phyloP scores from a whole-genome alignment of 2,113 vertebrate species.

The Sterrhoptilus dennistouni region DNA sequence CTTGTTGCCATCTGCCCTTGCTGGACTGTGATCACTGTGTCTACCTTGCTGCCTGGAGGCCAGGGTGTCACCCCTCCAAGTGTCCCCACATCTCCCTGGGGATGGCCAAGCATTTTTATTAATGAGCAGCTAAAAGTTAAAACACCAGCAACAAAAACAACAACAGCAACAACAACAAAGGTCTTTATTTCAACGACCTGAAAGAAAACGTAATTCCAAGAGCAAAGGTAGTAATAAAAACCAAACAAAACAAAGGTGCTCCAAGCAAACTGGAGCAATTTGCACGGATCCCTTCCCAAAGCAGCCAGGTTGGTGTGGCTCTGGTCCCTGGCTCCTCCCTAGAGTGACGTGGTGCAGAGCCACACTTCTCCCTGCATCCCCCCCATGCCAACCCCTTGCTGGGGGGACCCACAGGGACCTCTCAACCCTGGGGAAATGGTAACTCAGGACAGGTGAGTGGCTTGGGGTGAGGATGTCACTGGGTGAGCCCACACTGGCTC shows the following conservation, averaged over 20 bases:
- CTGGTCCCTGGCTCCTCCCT: not conserved
- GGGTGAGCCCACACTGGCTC: not conserved
- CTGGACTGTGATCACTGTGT: not conserved
- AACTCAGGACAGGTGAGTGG: fast-evolving
- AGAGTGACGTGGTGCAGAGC: fast-evolving
- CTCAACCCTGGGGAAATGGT: not conserved
- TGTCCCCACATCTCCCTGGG: fast-evolving
- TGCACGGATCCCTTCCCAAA: not conserved
- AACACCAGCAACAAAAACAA: not conserved
- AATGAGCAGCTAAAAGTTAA: not conserved
- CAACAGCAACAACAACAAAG: not conserved
- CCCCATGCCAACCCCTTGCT: not conserved
- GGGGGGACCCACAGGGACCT: not conserved
- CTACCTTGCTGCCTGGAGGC: not conserved
- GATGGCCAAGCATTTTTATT: not conserved
- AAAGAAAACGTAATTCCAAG: not conserved
- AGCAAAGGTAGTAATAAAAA: not conserved
- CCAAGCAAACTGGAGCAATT: not conserved
- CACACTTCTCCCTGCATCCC: not conserved
- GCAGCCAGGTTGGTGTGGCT: not conserved
- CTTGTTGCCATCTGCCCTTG: not conserved
- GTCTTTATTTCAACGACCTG: not conserved
- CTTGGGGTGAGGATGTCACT: not conserved
- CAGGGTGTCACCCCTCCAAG: fast-evolving
- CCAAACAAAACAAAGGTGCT: not conserved